Percentiles rank a stretch among this genome's conserved stretches.
Evolutionary conservation across 2,113 vertebrate genomes (phyloP).

Genomic region (Rhinogobius similis): DNA sequence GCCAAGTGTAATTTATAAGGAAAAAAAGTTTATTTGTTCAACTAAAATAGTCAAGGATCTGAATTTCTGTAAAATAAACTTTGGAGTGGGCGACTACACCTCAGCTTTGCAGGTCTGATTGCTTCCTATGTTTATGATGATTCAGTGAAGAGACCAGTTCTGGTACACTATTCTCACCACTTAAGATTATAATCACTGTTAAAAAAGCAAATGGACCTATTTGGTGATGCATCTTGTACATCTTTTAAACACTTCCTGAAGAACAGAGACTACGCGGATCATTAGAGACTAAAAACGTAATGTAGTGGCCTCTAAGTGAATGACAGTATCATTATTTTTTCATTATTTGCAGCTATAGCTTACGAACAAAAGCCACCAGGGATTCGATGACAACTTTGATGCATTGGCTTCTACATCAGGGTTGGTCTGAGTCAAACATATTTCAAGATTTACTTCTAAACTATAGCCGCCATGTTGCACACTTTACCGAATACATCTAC

Average conservation of each 20-base stretch:
- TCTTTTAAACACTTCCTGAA: background rate
- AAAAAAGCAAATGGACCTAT: too few species aligned
- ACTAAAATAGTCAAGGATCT: background rate
- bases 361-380: background rate
- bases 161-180: background rate
- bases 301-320: background rate
- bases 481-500: background rate
- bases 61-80: too few species aligned
- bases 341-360: background rate
- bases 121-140: background rate
- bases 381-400: conserved; percentile 5
- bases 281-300: background rate
- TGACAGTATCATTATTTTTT: conserved; percentile 2
- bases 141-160: background rate
- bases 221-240: background rate
- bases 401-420: background rate
- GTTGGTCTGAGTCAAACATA: background rate
- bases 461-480: background rate
- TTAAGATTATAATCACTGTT: background rate
- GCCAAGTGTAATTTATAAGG: too few species aligned
- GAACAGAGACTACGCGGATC: background rate
- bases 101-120: background rate
- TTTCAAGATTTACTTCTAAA: background rate
- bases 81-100: too few species aligned
- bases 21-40: too few species aligned